Conservation (phyloP, 2,888 invertebrate genomes). For the Synanthedon formicaeformis region DNA sequence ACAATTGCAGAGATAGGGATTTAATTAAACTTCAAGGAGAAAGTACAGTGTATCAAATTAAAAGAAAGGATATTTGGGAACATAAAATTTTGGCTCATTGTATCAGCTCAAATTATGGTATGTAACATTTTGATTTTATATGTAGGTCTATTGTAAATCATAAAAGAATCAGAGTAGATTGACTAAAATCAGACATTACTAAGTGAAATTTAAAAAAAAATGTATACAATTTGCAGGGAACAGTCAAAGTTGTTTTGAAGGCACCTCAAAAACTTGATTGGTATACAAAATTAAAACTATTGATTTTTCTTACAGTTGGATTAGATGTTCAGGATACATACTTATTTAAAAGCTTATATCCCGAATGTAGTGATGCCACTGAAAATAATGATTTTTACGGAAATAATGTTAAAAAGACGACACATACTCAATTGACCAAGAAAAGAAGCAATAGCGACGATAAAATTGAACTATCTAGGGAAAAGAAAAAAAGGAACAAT, state of each 20-base stretch:
- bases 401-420: conserved; percentile 10
- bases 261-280: background rate
- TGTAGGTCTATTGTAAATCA: too few species aligned
- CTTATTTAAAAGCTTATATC: conserved; percentile 30
- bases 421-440: conserved; percentile 24
- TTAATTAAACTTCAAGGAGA: conserved; percentile 54
- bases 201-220: too few species aligned
- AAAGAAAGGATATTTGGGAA: conserved; percentile 40
- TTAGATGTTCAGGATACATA: conserved; percentile 56
- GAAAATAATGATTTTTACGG: background rate
- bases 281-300: background rate
- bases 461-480: conserved; percentile 29
- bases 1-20: conserved; percentile 45
- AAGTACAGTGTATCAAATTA: conserved; percentile 46
- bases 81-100: conserved; percentile 66
- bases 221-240: too few species aligned
- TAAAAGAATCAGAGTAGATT: too few species aligned
- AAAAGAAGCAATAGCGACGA: conserved; percentile 32
- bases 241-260: background rate
- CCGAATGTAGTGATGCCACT: conserved; percentile 5
- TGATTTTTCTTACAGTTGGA: conserved; percentile 52
- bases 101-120: conserved; percentile 72
- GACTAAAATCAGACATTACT: too few species aligned
- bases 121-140: too few species aligned
- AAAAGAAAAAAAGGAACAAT: conserved; percentile 47